Conservation (phyloP, 2,113 vertebrate species). For the Opisthocomus hoazin region DNA sequence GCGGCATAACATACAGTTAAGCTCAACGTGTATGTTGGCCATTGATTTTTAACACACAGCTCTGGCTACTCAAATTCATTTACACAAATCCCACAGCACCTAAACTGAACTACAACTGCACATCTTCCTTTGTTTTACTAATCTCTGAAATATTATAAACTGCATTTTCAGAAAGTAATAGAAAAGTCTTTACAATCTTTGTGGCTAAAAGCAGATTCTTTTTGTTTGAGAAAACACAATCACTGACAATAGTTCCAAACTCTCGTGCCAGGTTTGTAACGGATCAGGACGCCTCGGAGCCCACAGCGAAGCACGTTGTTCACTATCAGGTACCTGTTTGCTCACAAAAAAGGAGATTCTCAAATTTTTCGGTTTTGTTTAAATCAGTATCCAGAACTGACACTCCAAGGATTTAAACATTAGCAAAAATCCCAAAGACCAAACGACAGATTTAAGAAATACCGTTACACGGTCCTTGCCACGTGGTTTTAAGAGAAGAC, state of each 20-base stretch:
- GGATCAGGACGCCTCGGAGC: neutral
- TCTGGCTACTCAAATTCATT: neutral
- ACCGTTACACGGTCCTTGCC: neutral
- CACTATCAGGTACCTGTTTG: no score
- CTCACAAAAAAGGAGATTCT: neutral
- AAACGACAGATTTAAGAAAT: neutral
- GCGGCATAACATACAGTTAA: neutral
- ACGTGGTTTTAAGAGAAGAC: rapidly evolving
- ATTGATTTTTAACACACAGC: neutral
- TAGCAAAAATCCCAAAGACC: neutral
- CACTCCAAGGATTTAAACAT: neutral
- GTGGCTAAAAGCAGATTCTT: neutral
- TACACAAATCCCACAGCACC: neutral
- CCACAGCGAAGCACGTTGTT: rapidly evolving
- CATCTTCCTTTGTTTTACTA: neutral
- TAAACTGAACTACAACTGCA: neutral
- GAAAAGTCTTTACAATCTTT: neutral
- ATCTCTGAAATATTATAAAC: neutral
- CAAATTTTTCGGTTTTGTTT: neutral
- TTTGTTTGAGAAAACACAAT: neutral
- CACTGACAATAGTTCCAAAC: neutral
- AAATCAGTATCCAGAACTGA: neutral
- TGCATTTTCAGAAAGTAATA: neutral
- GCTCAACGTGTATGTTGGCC: neutral
- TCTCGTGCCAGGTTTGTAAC: neutral